Evolutionary conservation across 1,140 invertebrate species (phyloP).

Genomic region (Lanistes nyassanus): DNA sequence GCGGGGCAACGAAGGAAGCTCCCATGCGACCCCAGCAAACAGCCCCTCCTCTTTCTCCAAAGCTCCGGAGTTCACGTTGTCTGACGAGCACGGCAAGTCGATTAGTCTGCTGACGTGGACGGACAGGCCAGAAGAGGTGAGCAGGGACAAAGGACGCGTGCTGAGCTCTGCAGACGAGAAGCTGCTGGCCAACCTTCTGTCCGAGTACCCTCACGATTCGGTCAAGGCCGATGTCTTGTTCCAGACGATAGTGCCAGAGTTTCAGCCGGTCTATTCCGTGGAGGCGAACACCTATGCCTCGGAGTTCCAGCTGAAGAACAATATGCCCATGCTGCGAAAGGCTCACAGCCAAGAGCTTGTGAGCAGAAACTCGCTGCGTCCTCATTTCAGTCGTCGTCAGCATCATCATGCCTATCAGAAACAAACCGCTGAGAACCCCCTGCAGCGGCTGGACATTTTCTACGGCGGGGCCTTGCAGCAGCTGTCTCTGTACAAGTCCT

Average conservation of each 20-base stretch:
- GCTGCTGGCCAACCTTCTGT: too few relatives aligned
- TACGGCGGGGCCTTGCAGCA: constrained; percentile 51
- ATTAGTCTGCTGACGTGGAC: too few relatives aligned
- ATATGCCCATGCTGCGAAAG: constrained; percentile 23
- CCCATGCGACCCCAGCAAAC: too few relatives aligned
- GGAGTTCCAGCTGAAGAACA: constrained; percentile 3
- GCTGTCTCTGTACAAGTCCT: constrained; percentile 32
- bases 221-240: background rate
- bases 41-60: too few relatives aligned
- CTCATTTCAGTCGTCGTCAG: constrained; percentile 4
- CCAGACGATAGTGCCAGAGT: background rate
- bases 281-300: background rate
- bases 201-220: too few relatives aligned
- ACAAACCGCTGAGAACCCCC: constrained; percentile 28
- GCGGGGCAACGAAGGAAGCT: too few relatives aligned
- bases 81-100: too few relatives aligned
- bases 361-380: background rate
- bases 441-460: constrained; percentile 49
- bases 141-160: too few relatives aligned
- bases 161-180: too few relatives aligned
- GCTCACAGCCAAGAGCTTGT: constrained; percentile 39
- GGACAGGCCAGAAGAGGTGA: too few relatives aligned
- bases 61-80: too few relatives aligned
- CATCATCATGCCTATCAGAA: background rate
- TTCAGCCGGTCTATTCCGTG: background rate